These are phyloP conservation scores for Drosophila miranda DNA, from an alignment of 1,140 invertebrate species.

Conservation along the genomic window DNA sequence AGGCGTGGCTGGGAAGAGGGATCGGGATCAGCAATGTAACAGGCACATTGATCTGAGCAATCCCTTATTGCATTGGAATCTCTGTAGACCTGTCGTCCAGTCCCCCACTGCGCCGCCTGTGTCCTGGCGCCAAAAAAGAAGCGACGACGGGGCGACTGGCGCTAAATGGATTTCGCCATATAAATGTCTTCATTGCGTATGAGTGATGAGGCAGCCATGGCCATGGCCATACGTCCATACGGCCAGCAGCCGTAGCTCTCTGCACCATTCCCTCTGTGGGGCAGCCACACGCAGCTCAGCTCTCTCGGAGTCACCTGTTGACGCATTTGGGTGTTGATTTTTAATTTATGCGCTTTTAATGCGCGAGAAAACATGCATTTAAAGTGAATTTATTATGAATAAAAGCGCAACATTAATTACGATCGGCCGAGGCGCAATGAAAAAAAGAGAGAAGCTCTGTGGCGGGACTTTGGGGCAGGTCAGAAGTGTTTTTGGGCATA, in stretches of 20 bases:
- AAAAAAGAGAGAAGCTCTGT: conserved; percentile 3
- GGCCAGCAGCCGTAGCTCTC: not conserved
- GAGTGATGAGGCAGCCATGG: conserved; percentile 69
- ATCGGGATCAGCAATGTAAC: not conserved
- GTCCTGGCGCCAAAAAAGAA: conserved; percentile 47
- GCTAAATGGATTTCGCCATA: conserved; percentile 77
- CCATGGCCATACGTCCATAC: conserved; percentile 26
- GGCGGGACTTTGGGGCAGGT: conserved; percentile 3
- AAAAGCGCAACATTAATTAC: conserved; percentile 72
- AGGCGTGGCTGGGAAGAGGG: conserved; percentile 20
- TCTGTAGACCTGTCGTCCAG: too few relatives aligned
- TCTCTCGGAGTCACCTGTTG: conserved; percentile 41
- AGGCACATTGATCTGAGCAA: too few relatives aligned
- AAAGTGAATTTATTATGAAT: conserved; percentile 79
- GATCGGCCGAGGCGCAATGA: conserved; percentile 11
- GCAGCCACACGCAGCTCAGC: conserved; percentile 40
- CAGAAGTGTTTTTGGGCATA: conserved; percentile 46
- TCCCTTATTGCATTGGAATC: too few relatives aligned
- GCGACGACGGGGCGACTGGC: conserved; percentile 38
- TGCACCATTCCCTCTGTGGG: conserved; percentile 5
- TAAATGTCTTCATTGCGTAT: conserved; percentile 81
- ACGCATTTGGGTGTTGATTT: conserved; percentile 79
- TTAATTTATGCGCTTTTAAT: conserved; percentile 80
- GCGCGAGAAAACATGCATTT: conserved; percentile 77
- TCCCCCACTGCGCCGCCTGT: too few relatives aligned